Conservation (phyloP, 2,113 vertebrate genomes). For the Crotalus viridis region DNA sequence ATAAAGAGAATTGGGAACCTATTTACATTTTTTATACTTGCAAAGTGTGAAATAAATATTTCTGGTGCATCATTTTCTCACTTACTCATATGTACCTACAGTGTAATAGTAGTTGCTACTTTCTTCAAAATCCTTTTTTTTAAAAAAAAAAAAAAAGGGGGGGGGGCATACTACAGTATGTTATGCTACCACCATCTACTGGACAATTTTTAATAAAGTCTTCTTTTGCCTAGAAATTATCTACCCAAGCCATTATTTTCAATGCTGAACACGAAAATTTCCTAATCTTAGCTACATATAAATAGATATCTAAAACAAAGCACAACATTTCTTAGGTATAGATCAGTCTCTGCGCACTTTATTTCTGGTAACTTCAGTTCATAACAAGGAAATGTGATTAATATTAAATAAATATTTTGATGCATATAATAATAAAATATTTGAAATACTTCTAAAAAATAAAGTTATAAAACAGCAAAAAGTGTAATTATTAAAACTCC, state of each 20-base stretch:
- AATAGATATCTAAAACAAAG: background rate
- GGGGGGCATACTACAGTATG: background rate
- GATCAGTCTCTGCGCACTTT: background rate
- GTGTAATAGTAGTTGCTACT: background rate
- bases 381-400: background rate
- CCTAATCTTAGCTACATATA: background rate
- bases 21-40: background rate
- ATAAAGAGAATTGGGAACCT: background rate
- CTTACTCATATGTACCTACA: background rate
- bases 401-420: background rate
- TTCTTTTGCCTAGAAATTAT: background rate
- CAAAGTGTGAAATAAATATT: slow-evolving; percentile 15
- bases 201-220: slow-evolving; percentile 11
- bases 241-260: background rate
- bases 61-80: slow-evolving; percentile 3
- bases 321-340: background rate
- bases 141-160: background rate
- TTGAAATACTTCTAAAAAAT: background rate
- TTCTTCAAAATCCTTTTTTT: background rate
- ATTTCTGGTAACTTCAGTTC: background rate
- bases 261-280: background rate
- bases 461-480: background rate
- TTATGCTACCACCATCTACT: slow-evolving; percentile 69
- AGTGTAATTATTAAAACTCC: background rate
- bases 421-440: background rate